Evolutionary conservation across 1,140 invertebrate genomes (phyloP), one percentile per base, ranked within the genome.

Genomic region (Dendroctonus ponderosae): DNA sequence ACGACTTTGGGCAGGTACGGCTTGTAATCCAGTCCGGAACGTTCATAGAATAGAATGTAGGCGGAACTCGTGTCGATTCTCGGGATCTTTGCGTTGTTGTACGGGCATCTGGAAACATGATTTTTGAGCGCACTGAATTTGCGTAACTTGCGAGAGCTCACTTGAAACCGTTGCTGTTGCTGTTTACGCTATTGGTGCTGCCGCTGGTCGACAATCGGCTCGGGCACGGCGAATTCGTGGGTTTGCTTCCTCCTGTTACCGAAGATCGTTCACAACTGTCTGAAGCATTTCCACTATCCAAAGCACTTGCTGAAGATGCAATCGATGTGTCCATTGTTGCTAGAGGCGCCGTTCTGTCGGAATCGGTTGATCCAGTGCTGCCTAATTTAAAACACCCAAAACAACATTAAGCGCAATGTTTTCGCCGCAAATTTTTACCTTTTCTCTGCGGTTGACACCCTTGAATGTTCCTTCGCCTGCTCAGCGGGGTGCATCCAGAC

Each of bases 41-140:
- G 83, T 78, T 94, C 91, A 78, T 94, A 95, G 78, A 95, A 94
- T 49, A 95, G 81, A 80, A 95, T 90, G 82, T 95, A 95, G 6
- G 92, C 92, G 43, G 89, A 86, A 74, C 87, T 90, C 14, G 89
- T 88, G 80, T 94, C 92, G 61, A 93, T 87, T 66, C 90, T 86
- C 39, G 86, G 84, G 66, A 74, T 68, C 61, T 73, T 74, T 5
- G 71, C 72, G 44, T 74, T 72, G 46, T 68, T 72, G 43, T 76
- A 75, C 2, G 70, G 68, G 56, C 74, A 75, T 60, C 70, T 75
- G 52, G 64, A 72, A 65, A 9, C 38, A 9, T 5, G 11, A 7
- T 48, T 48, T 14, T 48, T 5, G 1, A 11, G 12, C 4, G 8
- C 46, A n/a, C 5, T 48, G 5, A 48, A 5, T 48, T 48, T 48